Base-by-base conservation (phyloP, 2,888 invertebrate species). In the Unio pictorum region DNA sequence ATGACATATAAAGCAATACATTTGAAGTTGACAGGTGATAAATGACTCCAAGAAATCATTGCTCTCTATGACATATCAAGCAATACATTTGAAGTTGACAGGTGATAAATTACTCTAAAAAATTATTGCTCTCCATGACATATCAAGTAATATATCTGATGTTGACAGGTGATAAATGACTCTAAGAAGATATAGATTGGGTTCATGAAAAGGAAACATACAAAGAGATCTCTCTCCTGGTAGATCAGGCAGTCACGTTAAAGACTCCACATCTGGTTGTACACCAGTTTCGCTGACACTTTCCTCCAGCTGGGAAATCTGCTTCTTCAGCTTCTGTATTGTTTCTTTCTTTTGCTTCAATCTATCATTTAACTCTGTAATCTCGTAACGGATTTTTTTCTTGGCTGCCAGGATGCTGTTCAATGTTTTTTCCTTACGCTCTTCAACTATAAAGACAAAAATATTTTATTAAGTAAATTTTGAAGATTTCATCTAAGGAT, bases 331-430 rank as follows among this genome's bases (percentile, higher is more conserved):
- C 55, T 91, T 91, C 74, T 94, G 93, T 1, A 97, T 95, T 89
- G 95, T 81, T 69, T 89, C 88, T 71, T 88, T 88, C 68, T 84
- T 87, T 64, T 85, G 84, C 74, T 90, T 89, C 34, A 90, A 71
- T 65, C 87, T 80, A 61, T 89, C 89, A 66, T 88, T 90, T 55
- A 90, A 76, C 71, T 90, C 89, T 20, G 85, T 81, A 54, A 90
- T 89, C 74, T 90, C 89, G 64, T 84, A 84, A 20, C 88, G 82
- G 20, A 89, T 88, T 71, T 89, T 96, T 54, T 93, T 93, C 87
- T 95, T 95, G 0, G 95, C 95, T 55, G 93, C 92, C 59, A 94
- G 89, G 81, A 98, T 94, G 67, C 93, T 93, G 82, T 94, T 94
- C 67, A 95, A 87, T 0, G 95, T 95, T 81, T 94, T 94, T 60